Conservation (phyloP, 2,113 vertebrate species). For the Coregonus clupeaformis region DNA sequence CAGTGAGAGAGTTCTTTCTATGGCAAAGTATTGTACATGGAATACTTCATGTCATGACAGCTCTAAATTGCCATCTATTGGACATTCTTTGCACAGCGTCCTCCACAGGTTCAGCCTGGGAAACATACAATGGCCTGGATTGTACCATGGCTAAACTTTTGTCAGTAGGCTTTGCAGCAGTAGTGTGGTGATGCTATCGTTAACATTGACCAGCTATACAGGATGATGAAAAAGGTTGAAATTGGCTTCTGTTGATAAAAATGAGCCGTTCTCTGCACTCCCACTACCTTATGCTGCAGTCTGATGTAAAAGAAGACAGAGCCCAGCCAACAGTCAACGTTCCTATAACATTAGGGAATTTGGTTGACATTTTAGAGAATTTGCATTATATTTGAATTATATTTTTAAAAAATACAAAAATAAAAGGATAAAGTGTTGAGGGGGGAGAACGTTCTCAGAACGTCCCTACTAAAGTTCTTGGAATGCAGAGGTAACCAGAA, state of each 20-base stretch:
- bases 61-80: conserved; percentile 41
- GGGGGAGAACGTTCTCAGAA: no score
- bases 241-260: conserved; percentile 38
- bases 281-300: no score
- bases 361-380: no score
- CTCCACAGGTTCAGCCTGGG: background rate
- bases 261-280: conserved; percentile 34
- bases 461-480: no score
- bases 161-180: background rate
- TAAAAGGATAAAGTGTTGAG: background rate
- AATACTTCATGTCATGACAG: conserved; percentile 21
- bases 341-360: no score
- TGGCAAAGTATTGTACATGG: conserved; percentile 40
- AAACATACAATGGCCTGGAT: conserved; percentile 1
- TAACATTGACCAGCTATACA: background rate
- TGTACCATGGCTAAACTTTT: background rate
- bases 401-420: no score
- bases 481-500: no score
- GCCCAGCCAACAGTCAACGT: no score
- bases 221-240: conserved; percentile 67
- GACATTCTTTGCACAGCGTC: background rate
- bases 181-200: background rate
- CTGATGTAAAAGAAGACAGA: no score
- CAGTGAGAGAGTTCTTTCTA: conserved; percentile 15
- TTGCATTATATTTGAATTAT: no score